These are phyloP conservation scores for Pediacus dermestoides DNA, from an alignment of 2,888 invertebrate species.

Conservation along the genomic window DNA sequence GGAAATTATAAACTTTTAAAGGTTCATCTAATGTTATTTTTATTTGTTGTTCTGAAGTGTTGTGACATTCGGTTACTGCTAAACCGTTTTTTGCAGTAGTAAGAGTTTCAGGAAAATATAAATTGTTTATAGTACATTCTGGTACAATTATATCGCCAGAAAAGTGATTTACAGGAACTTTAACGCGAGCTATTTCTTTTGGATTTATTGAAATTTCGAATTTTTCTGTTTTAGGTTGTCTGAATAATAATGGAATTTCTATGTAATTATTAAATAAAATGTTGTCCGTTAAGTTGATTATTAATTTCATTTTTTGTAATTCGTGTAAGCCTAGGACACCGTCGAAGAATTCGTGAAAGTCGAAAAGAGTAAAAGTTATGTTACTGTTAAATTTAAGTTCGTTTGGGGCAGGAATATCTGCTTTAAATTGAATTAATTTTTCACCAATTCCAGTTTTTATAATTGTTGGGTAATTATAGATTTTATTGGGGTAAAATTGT, in stretches of 20 bases:
- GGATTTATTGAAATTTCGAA: too few relatives aligned
- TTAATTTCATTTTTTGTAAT: slow-evolving; percentile 14
- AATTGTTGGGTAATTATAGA: slow-evolving; percentile 7
- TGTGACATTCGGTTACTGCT: slow-evolving; percentile 5
- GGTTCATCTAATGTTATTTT: too few relatives aligned
- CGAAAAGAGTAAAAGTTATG: slow-evolving; percentile 13
- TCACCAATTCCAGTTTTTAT: slow-evolving; percentile 17
- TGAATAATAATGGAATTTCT: too few relatives aligned
- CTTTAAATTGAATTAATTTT: slow-evolving; percentile 9
- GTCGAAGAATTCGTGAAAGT: slow-evolving; percentile 20
- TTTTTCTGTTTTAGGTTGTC: too few relatives aligned
- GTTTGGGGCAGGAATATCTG: slow-evolving; percentile 12
- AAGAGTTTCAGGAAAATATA: slow-evolving; percentile 7
- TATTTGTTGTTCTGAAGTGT: slow-evolving; percentile 10
- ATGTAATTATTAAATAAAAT: too few relatives aligned
- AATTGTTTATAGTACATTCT: slow-evolving; percentile 6
- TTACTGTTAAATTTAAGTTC: slow-evolving; percentile 9
- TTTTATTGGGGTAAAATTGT: slow-evolving; percentile 12
- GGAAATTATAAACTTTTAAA: slow-evolving; percentile 4
- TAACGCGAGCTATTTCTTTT: too few relatives aligned
- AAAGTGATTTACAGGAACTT: too few relatives aligned
- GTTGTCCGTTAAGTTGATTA: slow-evolving; percentile 12
- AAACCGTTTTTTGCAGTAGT: slow-evolving; percentile 3
- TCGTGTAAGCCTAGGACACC: slow-evolving; percentile 18
- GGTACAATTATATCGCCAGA: too few relatives aligned